Percentiles rank a stretch among this genome's conserved stretches.
Evolutionary conservation across 2,113 vertebrate genomes (phyloP).

Genomic region (Cygnus buccinator): DNA sequence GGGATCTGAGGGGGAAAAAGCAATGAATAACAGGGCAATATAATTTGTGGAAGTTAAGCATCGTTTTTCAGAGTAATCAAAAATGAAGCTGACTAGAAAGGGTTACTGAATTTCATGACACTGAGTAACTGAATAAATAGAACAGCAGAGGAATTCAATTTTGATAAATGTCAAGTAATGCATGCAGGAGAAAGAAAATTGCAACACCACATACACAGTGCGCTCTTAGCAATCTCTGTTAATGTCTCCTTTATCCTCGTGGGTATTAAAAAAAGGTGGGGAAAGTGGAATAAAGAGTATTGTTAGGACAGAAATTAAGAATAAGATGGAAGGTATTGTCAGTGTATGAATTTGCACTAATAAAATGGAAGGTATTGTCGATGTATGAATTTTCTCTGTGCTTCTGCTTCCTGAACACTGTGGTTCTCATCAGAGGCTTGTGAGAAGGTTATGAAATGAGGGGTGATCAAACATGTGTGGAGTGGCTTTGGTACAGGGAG

Average conservation of each 20-base stretch:
- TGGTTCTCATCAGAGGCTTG: not conserved
- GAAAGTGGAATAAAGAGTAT: not conserved
- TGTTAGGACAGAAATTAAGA: not conserved
- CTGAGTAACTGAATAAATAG: not conserved
- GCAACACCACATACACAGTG: fast-evolving
- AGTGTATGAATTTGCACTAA: not conserved
- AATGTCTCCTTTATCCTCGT: not conserved
- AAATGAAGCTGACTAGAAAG: not conserved
- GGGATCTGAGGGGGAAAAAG: not conserved
- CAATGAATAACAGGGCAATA: fast-evolving
- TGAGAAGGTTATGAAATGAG: not conserved
- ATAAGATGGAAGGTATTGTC: not conserved
- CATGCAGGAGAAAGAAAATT: not conserved
- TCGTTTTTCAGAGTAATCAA: not conserved
- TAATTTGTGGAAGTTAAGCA: not conserved
- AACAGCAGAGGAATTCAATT: not conserved
- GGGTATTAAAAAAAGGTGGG: not conserved
- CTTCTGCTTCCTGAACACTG: not conserved
- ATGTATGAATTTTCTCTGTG: not conserved
- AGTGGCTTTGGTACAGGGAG: not conserved
- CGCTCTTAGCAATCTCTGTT: not conserved
- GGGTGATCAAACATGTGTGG: not conserved
- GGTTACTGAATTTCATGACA: not conserved
- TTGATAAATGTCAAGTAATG: not conserved
- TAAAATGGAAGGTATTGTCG: not conserved